Evolutionary conservation across 1,140 invertebrate genomes (phyloP), one percentile per base, ranked within the genome.

Genomic region (Zaprionus taronus): DNA sequence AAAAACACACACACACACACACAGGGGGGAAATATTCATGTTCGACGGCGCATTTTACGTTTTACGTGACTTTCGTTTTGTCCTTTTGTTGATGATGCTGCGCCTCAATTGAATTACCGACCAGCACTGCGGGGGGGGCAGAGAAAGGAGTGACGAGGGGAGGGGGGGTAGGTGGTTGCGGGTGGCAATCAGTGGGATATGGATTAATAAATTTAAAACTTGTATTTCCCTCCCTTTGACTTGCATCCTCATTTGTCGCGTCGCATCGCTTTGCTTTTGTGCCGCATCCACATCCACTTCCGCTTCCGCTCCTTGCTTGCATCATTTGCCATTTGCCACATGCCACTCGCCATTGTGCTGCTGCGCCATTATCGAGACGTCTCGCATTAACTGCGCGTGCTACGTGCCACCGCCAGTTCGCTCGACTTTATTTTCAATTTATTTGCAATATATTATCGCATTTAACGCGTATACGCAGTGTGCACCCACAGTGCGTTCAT

Each of bases 91-190:
- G 34, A n/a, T 24, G 66, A 20, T 38, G 24, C 41, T 15, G 28
- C 28, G 44, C 66, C 51, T 69, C 53, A 83, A 84, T 85, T 84
- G 66, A 84, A 85, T 84, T 84, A 85, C 67, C 82, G 68, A 70
- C 53, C 47, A 22, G 28, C 5, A 41, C 22, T 36, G 41, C 5
- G 17, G 41, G 41, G 41, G 41, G n/a, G n/a, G 41, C 7, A n/a
- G 41, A n/a, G 38, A 7, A 6, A 6, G 6, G 41, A 41, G 15
- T 2, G 15, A 5, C 2, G 15, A 5, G 15, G 5, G 15, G 38
- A 20, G 15, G 5, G 12, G 36, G 36, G 36, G 12, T 14, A 38
- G 34, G 34, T 36, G 34, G 36, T 38, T 38, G 20, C 22, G 17
- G 34, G 20, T 34, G 20, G 69, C 72, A 74, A 74, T 74, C 72